Evolutionary conservation across 2,113 vertebrate genomes (phyloP).

Genomic region (Dasyprocta punctata): DNA sequence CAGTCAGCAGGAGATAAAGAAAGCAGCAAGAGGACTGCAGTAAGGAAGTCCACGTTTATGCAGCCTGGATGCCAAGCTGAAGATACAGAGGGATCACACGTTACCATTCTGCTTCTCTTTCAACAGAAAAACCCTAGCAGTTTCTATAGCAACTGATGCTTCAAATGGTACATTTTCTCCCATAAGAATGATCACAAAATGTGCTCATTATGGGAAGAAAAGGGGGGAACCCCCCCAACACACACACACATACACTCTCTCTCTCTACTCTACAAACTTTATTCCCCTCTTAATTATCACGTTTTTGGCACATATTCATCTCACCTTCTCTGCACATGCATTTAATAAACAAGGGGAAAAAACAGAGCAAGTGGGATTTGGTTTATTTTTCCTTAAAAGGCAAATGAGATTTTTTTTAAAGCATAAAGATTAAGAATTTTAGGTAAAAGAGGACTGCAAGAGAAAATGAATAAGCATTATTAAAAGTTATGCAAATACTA

Average conservation of each 20-base stretch:
- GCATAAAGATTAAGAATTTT: neutral
- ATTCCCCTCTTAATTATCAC: neutral
- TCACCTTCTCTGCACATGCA: neutral
- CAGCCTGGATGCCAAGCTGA: constrained; percentile 39
- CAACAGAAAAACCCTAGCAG: constrained; percentile 42
- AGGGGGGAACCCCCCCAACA: neutral
- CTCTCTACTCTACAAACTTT: neutral
- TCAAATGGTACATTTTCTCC: constrained; percentile 33
- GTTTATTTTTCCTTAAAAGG: neutral
- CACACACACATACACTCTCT: neutral
- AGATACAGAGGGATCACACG: constrained; percentile 22
- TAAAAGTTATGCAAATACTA: neutral
- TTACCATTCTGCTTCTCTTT: neutral
- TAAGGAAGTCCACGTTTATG: constrained; percentile 41
- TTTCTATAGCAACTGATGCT: constrained; percentile 47
- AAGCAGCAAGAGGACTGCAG: neutral
- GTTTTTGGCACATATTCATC: neutral
- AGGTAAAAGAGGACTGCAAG: neutral
- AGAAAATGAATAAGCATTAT: constrained; percentile 39
- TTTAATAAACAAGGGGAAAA: neutral
- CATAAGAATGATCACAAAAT: constrained; percentile 41
- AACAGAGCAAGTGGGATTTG: neutral
- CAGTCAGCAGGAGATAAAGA: neutral
- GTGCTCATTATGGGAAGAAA: neutral
- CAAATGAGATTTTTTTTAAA: neutral